Evolutionary conservation across 1,140 invertebrate genomes (phyloP).

Genomic region (Hestina assimilis): DNA sequence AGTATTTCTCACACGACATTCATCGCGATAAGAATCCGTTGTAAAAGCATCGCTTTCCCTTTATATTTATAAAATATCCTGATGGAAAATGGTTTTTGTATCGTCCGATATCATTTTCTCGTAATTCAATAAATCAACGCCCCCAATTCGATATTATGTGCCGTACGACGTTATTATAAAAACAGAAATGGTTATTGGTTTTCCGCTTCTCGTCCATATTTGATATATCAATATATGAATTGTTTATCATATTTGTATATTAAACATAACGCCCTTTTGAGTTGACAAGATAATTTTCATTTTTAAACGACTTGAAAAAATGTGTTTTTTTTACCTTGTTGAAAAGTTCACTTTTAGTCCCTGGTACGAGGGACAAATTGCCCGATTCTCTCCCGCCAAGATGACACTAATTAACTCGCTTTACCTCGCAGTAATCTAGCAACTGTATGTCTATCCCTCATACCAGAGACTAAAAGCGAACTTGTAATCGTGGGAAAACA

Average conservation of each 20-base stretch:
- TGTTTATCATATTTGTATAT: constrained; percentile 12
- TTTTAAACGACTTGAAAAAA: not conserved
- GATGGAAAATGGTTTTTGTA: not conserved
- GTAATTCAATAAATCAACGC: constrained; percentile 19
- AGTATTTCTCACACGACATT: no score
- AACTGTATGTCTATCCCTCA: no score
- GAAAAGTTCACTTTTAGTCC: no score
- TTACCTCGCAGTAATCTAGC: no score
- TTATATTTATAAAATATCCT: not conserved
- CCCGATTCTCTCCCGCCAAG: no score
- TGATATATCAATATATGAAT: constrained; percentile 15
- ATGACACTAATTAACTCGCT: no score
- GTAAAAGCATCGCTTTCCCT: not conserved
- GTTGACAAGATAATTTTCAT: not conserved
- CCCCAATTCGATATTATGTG: constrained; percentile 14
- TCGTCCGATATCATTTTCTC: constrained; percentile 5
- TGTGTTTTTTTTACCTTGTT: no score
- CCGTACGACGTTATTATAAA: constrained; percentile 18
- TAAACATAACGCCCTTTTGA: not conserved
- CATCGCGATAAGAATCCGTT: no score
- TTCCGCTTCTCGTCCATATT: constrained; percentile 22
- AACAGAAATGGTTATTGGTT: constrained; percentile 22
- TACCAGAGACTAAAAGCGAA: no score
- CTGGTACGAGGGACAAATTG: no score
- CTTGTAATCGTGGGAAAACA: no score